Base-by-base conservation (phyloP, 1,140 invertebrate genomes). In the Drosophila oshimai region DNA sequence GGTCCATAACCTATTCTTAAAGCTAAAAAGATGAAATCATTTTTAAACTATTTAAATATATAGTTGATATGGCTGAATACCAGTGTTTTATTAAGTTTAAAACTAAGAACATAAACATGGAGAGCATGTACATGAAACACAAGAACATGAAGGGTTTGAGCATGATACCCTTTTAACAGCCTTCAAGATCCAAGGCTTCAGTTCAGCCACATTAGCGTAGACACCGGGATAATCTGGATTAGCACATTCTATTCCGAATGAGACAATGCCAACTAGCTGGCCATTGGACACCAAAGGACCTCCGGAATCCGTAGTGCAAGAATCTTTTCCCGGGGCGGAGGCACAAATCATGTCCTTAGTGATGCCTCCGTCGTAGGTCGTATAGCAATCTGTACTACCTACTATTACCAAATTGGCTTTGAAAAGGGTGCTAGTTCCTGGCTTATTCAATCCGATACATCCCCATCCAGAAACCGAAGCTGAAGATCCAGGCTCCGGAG, bases 251-350 rank as follows among this genome's bases (percentile, higher is more conserved):
- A 36, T 42, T 7, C 93, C 94, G 91, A 93, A 94, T 6, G 93
- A 94, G 0, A 93, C 92, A 13, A 95, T 80, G 34, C 94, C 94
- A 26, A 91, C 72, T 4, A 91, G 58, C 1, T 45, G 36, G 5
- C 64, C 64, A n/a, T 79, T 36, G 4, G 51, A 26, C 3, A 91
- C 70, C 18, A 92, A 67, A 4, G 92, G 91, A 4, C 92, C 91
- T 12, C 92, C 92, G 1, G 91, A 91, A 49, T 92, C 92, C 0
- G 49, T 51, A n/a, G 17, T 2, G 18, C 75, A 84, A 3, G 37
- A 9, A 17, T 26, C 33, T 3, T 22, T 44, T 0, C 5, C 5
- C 0, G 67, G 4, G 17, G 12, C 18, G 17, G 9, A 75, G 4
- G 90, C 91, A 68, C 92, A 92, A 6, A 92, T 46, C 91, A 91